Evolutionary conservation across 2,113 vertebrate genomes (phyloP).

Genomic region (Orthonyx spaldingii): DNA sequence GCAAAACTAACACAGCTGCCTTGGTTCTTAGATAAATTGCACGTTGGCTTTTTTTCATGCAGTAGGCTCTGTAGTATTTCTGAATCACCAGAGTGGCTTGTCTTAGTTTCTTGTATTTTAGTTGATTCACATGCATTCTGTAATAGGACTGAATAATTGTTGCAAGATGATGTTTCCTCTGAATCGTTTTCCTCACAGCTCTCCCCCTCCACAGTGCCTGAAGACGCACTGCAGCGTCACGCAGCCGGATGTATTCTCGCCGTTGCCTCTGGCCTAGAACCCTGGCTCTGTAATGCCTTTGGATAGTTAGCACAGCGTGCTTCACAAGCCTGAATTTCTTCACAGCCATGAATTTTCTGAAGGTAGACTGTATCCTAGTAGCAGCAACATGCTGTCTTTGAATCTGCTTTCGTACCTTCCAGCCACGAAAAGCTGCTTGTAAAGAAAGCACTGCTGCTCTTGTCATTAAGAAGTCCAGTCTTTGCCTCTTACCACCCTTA

Average conservation of each 20-base stretch:
- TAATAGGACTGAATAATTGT: constrained; percentile 80
- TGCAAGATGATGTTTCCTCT: constrained; percentile 60
- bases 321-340: constrained; percentile 61
- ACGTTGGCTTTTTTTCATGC: constrained; percentile 29
- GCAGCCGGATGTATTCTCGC: constrained; percentile 55
- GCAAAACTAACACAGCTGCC: constrained; percentile 68
- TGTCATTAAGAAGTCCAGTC: constrained; percentile 62
- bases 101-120: constrained; percentile 65
- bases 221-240: constrained; percentile 35
- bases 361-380: constrained; percentile 77
- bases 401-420: constrained; percentile 69
- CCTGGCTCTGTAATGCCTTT: constrained; percentile 74
- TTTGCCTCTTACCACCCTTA: constrained; percentile 14
- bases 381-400: constrained; percentile 64
- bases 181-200: constrained; percentile 64
- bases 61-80: constrained; percentile 69
- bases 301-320: constrained; percentile 66
- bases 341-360: constrained; percentile 66
- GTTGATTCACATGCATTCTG: constrained; percentile 63
- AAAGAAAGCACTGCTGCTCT: constrained; percentile 71
- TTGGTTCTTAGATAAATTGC: constrained; percentile 62
- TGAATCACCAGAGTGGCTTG: constrained; percentile 76
- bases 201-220: constrained; percentile 83
- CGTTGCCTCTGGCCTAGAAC: constrained; percentile 44
- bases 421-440: constrained; percentile 80